Evolutionary conservation across 2,113 vertebrate genomes (phyloP).

Genomic region (Cichladusa arquata): DNA sequence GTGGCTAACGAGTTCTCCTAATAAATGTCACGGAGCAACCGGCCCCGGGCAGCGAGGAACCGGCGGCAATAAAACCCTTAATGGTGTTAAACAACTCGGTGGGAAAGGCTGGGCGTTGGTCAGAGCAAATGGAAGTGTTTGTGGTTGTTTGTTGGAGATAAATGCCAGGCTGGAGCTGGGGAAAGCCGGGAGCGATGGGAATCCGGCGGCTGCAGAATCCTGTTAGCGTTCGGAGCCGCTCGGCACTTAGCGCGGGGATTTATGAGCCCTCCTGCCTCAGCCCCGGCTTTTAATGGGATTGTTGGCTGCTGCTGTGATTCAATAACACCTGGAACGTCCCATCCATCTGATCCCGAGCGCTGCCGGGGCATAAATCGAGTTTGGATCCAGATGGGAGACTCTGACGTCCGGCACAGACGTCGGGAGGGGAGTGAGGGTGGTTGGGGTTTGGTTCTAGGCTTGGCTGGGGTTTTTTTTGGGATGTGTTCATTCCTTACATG

Average conservation of each 20-base stretch:
- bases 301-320: not conserved
- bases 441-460: not conserved
- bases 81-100: slow-evolving; percentile 31
- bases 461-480: not conserved
- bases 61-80: slow-evolving; percentile 42
- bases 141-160: slow-evolving; percentile 11
- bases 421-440: not conserved
- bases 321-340: not conserved
- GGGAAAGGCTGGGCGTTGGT: slow-evolving; percentile 34
- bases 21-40: slow-evolving; percentile 53
- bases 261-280: not conserved
- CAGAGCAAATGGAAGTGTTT: not conserved
- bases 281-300: not conserved
- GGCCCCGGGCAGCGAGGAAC: not conserved
- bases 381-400: not conserved
- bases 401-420: fast-evolving
- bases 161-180: not conserved
- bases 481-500: fast-evolving
- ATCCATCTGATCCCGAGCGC: not conserved
- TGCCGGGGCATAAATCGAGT: not conserved
- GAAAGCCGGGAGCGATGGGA: not conserved
- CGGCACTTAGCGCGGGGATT: not conserved
- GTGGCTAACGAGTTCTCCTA: not conserved
- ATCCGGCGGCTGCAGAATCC: not conserved
- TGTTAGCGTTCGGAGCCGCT: not conserved